A percentile compares a stretch with the other conserved stretches of the same genome.
Evolutionary conservation across 2,113 vertebrate species (phyloP).

Genomic region (Corynorhinus townsendii): DNA sequence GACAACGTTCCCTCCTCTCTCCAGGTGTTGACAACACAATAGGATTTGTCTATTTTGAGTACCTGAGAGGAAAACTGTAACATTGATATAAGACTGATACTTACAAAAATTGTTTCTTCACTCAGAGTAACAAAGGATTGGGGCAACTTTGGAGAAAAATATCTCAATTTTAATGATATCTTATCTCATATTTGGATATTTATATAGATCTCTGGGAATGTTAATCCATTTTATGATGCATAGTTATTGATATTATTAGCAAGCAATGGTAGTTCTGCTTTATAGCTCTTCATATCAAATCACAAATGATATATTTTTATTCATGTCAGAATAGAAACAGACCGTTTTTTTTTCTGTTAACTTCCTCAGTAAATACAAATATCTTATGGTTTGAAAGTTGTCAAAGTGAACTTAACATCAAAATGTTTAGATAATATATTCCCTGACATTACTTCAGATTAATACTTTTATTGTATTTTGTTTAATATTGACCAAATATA

Average conservation of each 20-base stretch:
- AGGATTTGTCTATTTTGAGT: conserved; percentile 6
- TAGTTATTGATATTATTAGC: not conserved
- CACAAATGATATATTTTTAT: not conserved
- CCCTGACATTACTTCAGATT: not conserved
- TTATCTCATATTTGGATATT: not conserved
- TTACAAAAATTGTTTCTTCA: not conserved
- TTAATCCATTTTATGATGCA: not conserved
- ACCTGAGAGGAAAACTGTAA: not conserved
- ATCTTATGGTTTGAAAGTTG: not conserved
- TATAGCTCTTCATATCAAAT: not conserved
- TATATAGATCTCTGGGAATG: not conserved
- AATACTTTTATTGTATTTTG: not conserved
- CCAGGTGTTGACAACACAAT: not conserved
- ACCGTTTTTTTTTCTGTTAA: not conserved
- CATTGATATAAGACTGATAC: not conserved
- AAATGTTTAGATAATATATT: not conserved
- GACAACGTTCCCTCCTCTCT: not conserved
- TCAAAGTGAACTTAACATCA: not conserved
- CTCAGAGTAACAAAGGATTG: not conserved
- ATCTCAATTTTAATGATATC: not conserved
- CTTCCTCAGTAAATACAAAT: not conserved
- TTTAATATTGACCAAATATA: not conserved
- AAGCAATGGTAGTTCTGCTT: not conserved
- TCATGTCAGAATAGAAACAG: not conserved
- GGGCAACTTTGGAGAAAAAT: not conserved